phyloP scores from a whole-genome alignment of 2,888 invertebrate species.

The Drosophila subsilvestris region DNA sequence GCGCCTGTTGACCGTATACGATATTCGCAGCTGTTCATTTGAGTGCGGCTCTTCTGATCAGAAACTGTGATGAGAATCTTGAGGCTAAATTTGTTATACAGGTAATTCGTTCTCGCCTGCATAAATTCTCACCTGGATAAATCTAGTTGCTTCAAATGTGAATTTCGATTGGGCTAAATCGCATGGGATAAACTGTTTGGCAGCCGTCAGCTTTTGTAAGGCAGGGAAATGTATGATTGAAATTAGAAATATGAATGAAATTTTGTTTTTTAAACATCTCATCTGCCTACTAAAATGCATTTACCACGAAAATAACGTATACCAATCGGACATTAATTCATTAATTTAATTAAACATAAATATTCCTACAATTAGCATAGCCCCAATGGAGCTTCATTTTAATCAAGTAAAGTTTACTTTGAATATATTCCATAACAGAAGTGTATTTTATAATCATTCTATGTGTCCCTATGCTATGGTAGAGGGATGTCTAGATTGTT shows the following conservation, averaged over 20 bases:
- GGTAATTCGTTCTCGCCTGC: conserved; percentile 27
- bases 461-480: too few species aligned
- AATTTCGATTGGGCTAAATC: conserved; percentile 8
- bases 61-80: conserved; percentile 23
- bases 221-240: neutral
- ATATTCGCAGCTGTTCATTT: conserved; percentile 56
- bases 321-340: too few species aligned
- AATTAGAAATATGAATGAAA: neutral
- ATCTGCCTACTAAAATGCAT: too few species aligned
- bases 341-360: too few species aligned
- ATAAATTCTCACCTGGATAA: conserved; percentile 17
- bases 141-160: conserved; percentile 9
- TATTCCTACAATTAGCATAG: too few species aligned
- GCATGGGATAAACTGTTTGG: neutral
- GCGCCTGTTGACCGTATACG: conserved; percentile 63
- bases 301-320: too few species aligned
- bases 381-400: too few species aligned
- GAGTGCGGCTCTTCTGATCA: conserved; percentile 52
- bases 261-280: too few species aligned
- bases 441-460: too few species aligned
- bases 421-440: too few species aligned
- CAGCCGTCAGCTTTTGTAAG: conserved; percentile 31
- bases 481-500: too few species aligned
- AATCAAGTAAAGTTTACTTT: too few species aligned
- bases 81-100: conserved; percentile 49